A percentile compares a stretch with the other conserved stretches of the same genome.
Evolutionary conservation across 2,797 vertebrate species (phyloP).

Genomic region (Hemibagrus guttatus): DNA sequence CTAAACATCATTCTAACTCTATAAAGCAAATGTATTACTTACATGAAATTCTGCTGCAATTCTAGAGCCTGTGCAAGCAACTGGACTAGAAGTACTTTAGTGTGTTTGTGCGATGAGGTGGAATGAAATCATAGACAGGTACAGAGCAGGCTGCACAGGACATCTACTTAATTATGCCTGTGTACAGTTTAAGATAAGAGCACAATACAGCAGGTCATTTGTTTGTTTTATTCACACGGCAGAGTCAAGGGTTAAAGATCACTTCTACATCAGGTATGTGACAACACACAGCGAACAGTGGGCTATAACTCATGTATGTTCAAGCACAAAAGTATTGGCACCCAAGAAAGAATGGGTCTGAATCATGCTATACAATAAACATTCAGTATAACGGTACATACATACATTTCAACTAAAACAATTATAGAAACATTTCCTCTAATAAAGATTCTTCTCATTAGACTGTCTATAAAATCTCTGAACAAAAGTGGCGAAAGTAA

Average conservation of each 20-base stretch:
- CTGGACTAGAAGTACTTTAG: not conserved
- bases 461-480: not conserved
- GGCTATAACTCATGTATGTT: not conserved
- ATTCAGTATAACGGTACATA: not conserved
- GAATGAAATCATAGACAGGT: not conserved
- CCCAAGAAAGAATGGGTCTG: not conserved
- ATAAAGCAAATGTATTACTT: not conserved
- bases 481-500: not conserved
- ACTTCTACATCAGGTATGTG: not conserved
- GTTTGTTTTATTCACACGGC: not conserved
- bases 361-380: not conserved
- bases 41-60: not conserved
- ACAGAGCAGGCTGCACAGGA: not conserved
- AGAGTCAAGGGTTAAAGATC: slow-evolving; percentile 27
- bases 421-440: not conserved
- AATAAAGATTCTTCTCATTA: not conserved
- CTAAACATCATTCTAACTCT: not conserved
- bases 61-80: not conserved
- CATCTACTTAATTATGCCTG: slow-evolving; percentile 11
- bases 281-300: not conserved
- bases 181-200: slow-evolving; percentile 1
- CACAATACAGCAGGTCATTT: not conserved
- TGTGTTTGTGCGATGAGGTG: not conserved
- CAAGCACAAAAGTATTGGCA: not conserved
- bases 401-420: too few relatives aligned